Evolutionary conservation across 1,140 invertebrate genomes (phyloP).

Genomic region (Atta cephalotes): DNA sequence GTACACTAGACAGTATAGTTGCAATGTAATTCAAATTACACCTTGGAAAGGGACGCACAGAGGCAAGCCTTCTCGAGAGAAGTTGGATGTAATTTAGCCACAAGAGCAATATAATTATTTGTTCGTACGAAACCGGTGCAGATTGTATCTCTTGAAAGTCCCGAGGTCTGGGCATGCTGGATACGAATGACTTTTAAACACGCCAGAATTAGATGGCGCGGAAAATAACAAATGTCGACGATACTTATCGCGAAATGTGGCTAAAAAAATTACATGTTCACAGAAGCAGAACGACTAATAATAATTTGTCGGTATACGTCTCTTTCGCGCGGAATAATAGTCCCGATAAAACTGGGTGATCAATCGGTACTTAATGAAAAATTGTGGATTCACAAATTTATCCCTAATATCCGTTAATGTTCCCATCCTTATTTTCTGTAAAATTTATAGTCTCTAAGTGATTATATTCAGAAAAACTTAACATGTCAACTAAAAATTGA

Average conservation of each 20-base stretch:
- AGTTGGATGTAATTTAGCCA: background rate
- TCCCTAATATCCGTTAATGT: background rate
- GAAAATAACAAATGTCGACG: constrained; percentile 13
- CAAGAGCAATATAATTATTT: constrained; percentile 27
- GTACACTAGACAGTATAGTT: background rate
- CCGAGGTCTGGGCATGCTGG: background rate
- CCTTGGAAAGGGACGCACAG: background rate
- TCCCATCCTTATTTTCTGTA: background rate
- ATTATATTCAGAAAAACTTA: background rate
- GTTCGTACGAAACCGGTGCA: too few relatives aligned
- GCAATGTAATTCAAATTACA: constrained; percentile 6
- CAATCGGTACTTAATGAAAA: background rate
- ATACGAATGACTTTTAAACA: constrained; percentile 15
- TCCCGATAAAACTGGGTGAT: background rate
- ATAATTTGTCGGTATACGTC: background rate
- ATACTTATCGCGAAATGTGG: background rate
- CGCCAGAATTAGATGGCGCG: constrained; percentile 18
- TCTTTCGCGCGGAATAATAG: background rate
- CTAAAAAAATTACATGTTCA: constrained; percentile 22
- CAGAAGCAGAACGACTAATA: background rate
- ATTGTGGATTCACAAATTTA: background rate
- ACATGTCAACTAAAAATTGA: background rate
- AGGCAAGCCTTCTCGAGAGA: background rate
- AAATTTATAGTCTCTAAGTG: background rate
- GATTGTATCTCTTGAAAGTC: constrained; percentile 3